Evolutionary conservation across 2,113 vertebrate genomes (phyloP).

Genomic region (Motacilla tschutschensis): DNA sequence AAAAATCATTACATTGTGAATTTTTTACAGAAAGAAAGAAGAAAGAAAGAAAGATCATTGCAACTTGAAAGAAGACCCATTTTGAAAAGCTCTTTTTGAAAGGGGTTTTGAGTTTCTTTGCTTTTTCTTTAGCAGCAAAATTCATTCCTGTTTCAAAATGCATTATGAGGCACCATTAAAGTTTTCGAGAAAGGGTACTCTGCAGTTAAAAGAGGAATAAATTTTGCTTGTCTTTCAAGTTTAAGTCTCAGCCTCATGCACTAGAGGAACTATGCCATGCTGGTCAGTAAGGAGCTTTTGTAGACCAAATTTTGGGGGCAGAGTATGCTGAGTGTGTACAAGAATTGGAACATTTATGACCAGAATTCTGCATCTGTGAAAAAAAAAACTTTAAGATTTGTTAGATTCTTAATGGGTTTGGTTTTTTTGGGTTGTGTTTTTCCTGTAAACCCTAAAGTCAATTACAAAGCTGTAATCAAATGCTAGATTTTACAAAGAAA

Average conservation of each 20-base stretch:
- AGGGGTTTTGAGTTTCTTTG: neutral
- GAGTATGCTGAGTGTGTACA: neutral
- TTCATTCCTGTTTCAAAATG: neutral
- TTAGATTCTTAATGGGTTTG: neutral
- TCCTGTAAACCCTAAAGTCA: neutral
- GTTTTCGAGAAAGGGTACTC: neutral
- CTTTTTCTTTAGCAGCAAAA: neutral
- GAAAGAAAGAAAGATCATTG: neutral
- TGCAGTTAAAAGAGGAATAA: neutral
- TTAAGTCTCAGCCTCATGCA: neutral
- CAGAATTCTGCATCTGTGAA: neutral
- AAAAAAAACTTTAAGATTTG: neutral
- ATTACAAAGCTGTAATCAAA: neutral
- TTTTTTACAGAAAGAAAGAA: neutral
- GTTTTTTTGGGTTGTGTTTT: neutral
- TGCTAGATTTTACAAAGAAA: neutral
- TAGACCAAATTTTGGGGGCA: neutral
- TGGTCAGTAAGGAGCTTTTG: neutral
- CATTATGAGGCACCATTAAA: neutral
- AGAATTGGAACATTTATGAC: neutral
- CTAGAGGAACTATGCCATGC: neutral
- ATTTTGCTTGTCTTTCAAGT: neutral
- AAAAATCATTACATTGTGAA: neutral
- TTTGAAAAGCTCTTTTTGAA: neutral
- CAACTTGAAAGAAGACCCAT: neutral